phyloP scores from a whole-genome alignment of 2,113 vertebrate genomes.

The Austrofundulus limnaeus region DNA sequence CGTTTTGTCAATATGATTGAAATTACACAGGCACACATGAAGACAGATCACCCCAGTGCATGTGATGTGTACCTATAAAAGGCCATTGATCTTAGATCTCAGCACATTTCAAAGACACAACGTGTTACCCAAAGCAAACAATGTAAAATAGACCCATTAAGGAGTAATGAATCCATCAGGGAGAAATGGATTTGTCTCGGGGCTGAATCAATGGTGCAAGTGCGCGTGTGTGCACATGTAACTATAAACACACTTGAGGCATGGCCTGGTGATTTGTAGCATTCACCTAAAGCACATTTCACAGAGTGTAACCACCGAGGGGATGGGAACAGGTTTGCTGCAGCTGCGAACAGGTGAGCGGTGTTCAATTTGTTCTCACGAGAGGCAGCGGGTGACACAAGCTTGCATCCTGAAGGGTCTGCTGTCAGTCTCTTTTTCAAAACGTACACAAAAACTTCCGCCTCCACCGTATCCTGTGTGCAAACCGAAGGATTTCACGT shows the following conservation, averaged over 20 bases:
- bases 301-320: conserved; percentile 45
- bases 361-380: conserved; percentile 33
- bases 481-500: conserved; percentile 17
- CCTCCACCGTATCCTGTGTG: neutral
- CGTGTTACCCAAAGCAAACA: conserved; percentile 80
- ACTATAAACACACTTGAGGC: conserved; percentile 47
- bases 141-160: conserved; percentile 86
- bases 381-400: conserved; percentile 18
- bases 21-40: conserved; percentile 31
- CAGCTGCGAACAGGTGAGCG: conserved; percentile 50
- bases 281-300: conserved; percentile 52
- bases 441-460: conserved; percentile 19
- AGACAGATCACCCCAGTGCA: conserved; percentile 59
- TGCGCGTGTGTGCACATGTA: conserved; percentile 11
- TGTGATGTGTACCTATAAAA: conserved; percentile 57
- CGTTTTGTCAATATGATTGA: conserved; percentile 44
- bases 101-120: conserved; percentile 74
- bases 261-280: conserved; percentile 72
- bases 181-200: conserved; percentile 78
- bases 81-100: conserved; percentile 78
- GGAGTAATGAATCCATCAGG: conserved; percentile 83
- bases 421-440: neutral
- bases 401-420: conserved; percentile 9
- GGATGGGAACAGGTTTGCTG: conserved; percentile 49
- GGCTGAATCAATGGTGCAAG: conserved; percentile 72